A percentile compares a stretch with the other conserved stretches of the same genome.
Conservation (phyloP, 2,888 invertebrate species). For the Pristionchus mayeri region DNA sequence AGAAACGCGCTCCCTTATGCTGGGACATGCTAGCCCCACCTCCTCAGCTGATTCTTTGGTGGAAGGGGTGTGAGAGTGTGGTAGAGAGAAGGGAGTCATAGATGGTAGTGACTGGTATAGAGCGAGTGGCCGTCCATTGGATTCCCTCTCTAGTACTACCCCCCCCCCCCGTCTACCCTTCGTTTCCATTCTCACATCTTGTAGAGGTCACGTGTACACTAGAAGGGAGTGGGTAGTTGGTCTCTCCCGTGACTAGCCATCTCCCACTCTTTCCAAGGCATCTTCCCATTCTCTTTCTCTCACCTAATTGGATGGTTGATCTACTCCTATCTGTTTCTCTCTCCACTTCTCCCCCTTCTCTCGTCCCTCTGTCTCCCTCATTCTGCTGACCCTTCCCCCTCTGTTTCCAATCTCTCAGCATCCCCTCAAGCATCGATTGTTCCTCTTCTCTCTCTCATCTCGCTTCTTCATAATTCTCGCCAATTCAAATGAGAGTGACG, state of each 20-base stretch:
- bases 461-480: not conserved
- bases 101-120: conserved; percentile 24
- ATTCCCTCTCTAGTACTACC: not conserved
- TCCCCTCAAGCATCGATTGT: conserved; percentile 10
- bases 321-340: not conserved
- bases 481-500: not conserved
- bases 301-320: not conserved
- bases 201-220: conserved; percentile 7
- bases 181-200: not conserved
- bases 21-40: conserved; percentile 4
- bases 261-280: not conserved
- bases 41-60: conserved; percentile 42
- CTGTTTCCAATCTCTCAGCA: not conserved
- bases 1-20: not conserved
- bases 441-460: conserved; percentile 37
- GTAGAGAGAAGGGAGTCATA: conserved; percentile 19
- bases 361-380: not conserved
- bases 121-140: not conserved
- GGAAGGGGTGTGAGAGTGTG: conserved; percentile 8
- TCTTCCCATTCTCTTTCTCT: not conserved
- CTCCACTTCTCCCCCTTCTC: not conserved
- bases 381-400: not conserved
- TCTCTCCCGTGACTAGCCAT: not conserved
- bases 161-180: not conserved
- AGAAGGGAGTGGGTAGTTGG: not conserved